These are phyloP conservation scores for Ornithoptera alexandrae DNA, from an alignment of 2,888 invertebrate species.

Conservation along the genomic window DNA sequence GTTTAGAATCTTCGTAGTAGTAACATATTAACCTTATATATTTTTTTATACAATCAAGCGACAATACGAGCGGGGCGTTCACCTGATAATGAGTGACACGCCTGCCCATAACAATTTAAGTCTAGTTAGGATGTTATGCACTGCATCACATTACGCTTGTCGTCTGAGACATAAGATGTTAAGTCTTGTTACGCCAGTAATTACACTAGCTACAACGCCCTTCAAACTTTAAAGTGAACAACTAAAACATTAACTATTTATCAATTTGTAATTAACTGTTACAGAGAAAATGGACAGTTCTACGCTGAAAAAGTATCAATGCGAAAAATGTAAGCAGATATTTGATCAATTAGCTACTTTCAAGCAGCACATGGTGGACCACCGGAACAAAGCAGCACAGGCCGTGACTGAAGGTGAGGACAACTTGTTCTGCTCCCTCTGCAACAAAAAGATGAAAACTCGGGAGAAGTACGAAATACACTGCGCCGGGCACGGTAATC, in stretches of 20 bases:
- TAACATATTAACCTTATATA: no score
- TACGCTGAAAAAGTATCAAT: constrained; percentile 60
- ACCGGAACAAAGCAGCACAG: constrained; percentile 36
- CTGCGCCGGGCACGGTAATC: constrained; percentile 66
- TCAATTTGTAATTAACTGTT: constrained; percentile 31
- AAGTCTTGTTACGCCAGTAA: no score
- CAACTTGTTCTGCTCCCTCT: constrained; percentile 57
- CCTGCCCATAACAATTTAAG: no score
- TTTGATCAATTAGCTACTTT: constrained; percentile 60
- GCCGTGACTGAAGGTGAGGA: constrained; percentile 37
- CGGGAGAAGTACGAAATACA: constrained; percentile 63
- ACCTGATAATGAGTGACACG: no score
- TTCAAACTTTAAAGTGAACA: no score
- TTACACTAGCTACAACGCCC: no score
- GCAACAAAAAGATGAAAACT: constrained; percentile 61
- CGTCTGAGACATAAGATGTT: no score
- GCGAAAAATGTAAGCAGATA: constrained; percentile 68
- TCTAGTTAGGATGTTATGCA: no score
- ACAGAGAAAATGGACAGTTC: constrained; percentile 36
- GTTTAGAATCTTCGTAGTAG: no score
- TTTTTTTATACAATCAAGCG: no score
- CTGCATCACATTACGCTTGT: no score
- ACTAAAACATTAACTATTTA: background rate
- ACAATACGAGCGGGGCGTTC: no score
- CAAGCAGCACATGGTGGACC: constrained; percentile 59